Evolutionary conservation across 2,113 vertebrate genomes (phyloP).

Genomic region (Mellivora capensis): DNA sequence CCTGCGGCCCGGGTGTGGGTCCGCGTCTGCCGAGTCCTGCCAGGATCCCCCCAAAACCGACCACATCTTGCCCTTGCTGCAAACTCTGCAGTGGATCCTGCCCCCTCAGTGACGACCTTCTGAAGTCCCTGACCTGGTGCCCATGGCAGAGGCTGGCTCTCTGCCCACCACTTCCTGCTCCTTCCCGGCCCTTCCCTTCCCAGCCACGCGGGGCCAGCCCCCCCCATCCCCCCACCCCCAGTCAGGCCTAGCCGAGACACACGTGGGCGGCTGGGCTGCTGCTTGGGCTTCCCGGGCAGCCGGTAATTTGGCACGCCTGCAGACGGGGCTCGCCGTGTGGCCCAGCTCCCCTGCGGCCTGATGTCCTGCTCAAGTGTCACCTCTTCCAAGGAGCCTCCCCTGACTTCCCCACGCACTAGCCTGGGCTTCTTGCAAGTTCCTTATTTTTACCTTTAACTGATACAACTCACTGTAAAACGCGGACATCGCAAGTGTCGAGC

Average conservation of each 20-base stretch:
- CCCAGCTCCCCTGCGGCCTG: fast-evolving
- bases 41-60: neutral
- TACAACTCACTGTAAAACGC: neutral
- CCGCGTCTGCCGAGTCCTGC: neutral
- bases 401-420: neutral
- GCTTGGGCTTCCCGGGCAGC: conserved; percentile 21
- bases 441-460: neutral
- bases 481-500: neutral
- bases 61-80: fast-evolving
- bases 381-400: neutral
- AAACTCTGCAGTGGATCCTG: neutral
- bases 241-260: neutral
- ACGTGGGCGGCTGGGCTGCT: neutral
- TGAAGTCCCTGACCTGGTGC: neutral
- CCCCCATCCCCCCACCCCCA: neutral
- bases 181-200: neutral
- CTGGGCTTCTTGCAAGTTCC: neutral
- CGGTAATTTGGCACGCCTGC: neutral
- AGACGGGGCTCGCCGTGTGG: neutral
- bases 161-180: neutral
- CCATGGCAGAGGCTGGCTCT: fast-evolving
- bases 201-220: neutral
- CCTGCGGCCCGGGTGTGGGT: neutral
- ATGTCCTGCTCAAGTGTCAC: neutral
- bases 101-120: neutral